These are phyloP conservation scores for Acestrorhynchus altus DNA, from an alignment of 2,797 vertebrate genomes.

Conservation along the genomic window DNA sequence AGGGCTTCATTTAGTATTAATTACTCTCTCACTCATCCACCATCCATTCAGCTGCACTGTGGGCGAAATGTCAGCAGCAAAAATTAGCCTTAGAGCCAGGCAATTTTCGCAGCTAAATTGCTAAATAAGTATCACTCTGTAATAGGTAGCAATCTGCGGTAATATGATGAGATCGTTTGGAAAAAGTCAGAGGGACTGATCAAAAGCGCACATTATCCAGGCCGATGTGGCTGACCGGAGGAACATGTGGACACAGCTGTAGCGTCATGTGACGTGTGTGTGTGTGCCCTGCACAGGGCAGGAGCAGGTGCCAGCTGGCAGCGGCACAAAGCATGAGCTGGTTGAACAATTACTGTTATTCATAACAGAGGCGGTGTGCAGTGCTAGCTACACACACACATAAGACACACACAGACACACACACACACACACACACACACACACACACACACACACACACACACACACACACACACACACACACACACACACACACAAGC, in stretches of 20 bases:
- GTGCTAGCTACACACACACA: constrained; percentile 80
- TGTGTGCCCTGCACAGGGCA: constrained; percentile 46
- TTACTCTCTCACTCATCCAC: constrained; percentile 59
- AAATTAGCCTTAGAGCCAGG: constrained; percentile 78
- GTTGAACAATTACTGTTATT: constrained; percentile 96
- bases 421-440: constrained; percentile 48
- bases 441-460: no score
- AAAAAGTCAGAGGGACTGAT: constrained; percentile 76
- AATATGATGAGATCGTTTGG: constrained; percentile 84
- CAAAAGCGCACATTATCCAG: constrained; percentile 85
- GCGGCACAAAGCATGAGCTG: constrained; percentile 56
- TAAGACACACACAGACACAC: no score
- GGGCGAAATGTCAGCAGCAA: constrained; percentile 77
- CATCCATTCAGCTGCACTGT: constrained; percentile 71
- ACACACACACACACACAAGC: constrained; percentile 36
- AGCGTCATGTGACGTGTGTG: constrained; percentile 85
- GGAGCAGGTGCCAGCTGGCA: constrained; percentile 60
- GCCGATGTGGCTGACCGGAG: constrained; percentile 79
- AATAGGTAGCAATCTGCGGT: constrained; percentile 83
- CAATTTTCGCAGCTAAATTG: constrained; percentile 80
- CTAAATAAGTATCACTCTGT: constrained; percentile 80
- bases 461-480: no score
- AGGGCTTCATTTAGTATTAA: constrained; percentile 57
- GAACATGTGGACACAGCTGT: constrained; percentile 94
- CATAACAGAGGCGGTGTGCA: constrained; percentile 82